phyloP scores from a whole-genome alignment of 2,797 vertebrate species.

The Salmo trutta region DNA sequence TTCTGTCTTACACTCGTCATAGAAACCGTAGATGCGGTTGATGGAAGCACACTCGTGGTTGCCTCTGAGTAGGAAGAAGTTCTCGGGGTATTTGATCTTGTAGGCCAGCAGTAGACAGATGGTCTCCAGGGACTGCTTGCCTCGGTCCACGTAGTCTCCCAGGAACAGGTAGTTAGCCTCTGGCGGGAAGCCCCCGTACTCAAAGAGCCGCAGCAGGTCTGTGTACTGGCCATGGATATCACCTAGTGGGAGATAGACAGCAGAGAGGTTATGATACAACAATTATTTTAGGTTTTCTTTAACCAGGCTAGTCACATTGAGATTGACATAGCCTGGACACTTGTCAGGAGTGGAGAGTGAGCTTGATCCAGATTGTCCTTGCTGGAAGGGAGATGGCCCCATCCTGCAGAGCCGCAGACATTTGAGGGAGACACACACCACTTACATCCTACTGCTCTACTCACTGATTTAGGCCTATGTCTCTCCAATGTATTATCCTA shows the following conservation, averaged over 20 bases:
- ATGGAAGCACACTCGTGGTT: conserved; percentile 99
- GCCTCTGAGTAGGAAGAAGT: conserved; percentile 97
- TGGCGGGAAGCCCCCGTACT: conserved; percentile 97
- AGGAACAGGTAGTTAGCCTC: conserved; percentile 99
- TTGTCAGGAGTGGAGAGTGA: background rate
- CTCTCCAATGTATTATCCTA: background rate
- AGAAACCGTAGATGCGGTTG: conserved; percentile 99
- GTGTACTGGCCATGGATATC: conserved; percentile 99
- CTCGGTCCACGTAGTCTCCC: conserved; percentile 98
- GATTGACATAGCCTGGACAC: background rate
- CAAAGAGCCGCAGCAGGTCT: conserved; percentile 96
- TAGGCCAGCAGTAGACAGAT: conserved; percentile 98
- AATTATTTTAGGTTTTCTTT: background rate
- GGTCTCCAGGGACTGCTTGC: conserved; percentile 98
- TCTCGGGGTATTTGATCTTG: conserved; percentile 99
- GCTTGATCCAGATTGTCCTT: background rate
- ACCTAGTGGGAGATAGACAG: conserved; percentile 66
- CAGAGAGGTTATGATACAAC: background rate
- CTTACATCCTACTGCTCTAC: conserved; percentile 16
- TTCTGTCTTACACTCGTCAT: conserved; percentile 87
- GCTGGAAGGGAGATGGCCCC: background rate
- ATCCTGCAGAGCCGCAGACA: background rate
- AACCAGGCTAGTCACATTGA: background rate
- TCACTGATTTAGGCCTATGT: background rate
- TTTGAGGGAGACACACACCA: background rate